Percentiles rank a stretch among this genome's conserved stretches.
phyloP scores from a whole-genome alignment of 92 coral and sea anemone species.

The Palythoa heliodiscus region DNA sequence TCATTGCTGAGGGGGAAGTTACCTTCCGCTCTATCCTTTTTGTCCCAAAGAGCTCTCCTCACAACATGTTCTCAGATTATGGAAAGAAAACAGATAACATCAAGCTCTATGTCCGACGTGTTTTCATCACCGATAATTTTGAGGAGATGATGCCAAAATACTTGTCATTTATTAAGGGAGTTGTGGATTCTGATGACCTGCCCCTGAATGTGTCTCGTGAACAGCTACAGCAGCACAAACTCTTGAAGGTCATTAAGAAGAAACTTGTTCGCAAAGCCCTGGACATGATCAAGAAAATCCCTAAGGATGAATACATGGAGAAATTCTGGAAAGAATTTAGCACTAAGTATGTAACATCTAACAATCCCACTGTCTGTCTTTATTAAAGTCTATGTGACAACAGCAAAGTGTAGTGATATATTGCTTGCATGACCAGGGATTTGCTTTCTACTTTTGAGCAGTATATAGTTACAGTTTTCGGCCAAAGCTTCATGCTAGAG shows the following conservation, averaged over 20 bases:
- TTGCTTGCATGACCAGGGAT: not conserved
- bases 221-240: constrained; percentile 96
- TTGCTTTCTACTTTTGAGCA: too few species aligned
- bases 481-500: too few species aligned
- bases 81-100: constrained; percentile 98
- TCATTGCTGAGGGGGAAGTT: constrained; percentile 99
- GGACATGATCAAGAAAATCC: constrained; percentile 99
- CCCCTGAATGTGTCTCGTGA: constrained; percentile 98
- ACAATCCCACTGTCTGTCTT: not conserved
- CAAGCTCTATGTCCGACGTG: constrained; percentile 97
- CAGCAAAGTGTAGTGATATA: not conserved
- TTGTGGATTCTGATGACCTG: constrained; percentile 97
- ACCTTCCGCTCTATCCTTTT: constrained; percentile 98
- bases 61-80: constrained; percentile 88
- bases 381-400: not conserved
- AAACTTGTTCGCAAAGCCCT: constrained; percentile 97
- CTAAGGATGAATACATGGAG: constrained; percentile 95
- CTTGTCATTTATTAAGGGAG: constrained; percentile 86
- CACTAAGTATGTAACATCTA: constrained; percentile 75
- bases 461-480: too few species aligned
- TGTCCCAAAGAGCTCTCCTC: constrained; percentile 85
- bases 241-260: constrained; percentile 96
- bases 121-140: constrained; percentile 99
- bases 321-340: constrained; percentile 99
- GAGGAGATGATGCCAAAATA: constrained; percentile 99